These are phyloP conservation scores for Drosophila ogumai DNA, from an alignment of 1,140 invertebrate species.

Conservation along the genomic window DNA sequence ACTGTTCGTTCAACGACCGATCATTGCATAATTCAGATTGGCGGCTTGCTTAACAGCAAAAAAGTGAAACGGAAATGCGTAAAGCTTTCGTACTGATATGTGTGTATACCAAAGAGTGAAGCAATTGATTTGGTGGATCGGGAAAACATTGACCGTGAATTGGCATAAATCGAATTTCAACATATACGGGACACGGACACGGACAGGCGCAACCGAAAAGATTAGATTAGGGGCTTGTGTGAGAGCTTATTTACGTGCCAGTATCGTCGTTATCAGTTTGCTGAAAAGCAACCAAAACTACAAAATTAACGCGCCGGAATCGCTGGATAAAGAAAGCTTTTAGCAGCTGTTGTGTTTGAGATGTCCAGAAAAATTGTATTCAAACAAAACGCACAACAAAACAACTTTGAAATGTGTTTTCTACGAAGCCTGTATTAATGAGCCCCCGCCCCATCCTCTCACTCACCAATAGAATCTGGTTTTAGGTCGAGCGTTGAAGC, in stretches of 20 bases:
- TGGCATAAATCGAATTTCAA: slow-evolving; percentile 58
- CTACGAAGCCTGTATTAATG: slow-evolving; percentile 30
- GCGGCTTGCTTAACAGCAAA: slow-evolving; percentile 8
- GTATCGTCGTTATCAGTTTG: slow-evolving; percentile 59
- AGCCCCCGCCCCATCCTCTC: background rate
- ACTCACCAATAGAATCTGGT: slow-evolving; percentile 29
- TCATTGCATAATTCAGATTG: slow-evolving; percentile 69
- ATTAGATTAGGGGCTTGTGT: slow-evolving; percentile 58
- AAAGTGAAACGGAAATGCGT: slow-evolving; percentile 65
- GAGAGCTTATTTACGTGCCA: slow-evolving; percentile 35
- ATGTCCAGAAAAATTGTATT: slow-evolving; percentile 17
- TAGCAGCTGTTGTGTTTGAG: slow-evolving; percentile 48
- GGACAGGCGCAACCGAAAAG: slow-evolving; percentile 18
- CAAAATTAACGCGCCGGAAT: slow-evolving; percentile 36
- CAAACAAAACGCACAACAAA: slow-evolving; percentile 26
- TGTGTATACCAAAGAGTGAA: slow-evolving; percentile 9
- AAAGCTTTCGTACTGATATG: slow-evolving; percentile 21
- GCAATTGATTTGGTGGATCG: slow-evolving; percentile 32
- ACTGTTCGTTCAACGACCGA: slow-evolving; percentile 66
- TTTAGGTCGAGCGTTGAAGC: slow-evolving; percentile 15
- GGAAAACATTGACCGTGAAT: slow-evolving; percentile 78
- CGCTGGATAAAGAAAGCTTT: slow-evolving; percentile 44
- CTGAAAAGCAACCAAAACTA: slow-evolving; percentile 33
- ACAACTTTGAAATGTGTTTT: slow-evolving; percentile 38
- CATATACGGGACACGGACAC: slow-evolving; percentile 6